Base-by-base conservation (phyloP, 2,113 vertebrate genomes). In the Meles meles region DNA sequence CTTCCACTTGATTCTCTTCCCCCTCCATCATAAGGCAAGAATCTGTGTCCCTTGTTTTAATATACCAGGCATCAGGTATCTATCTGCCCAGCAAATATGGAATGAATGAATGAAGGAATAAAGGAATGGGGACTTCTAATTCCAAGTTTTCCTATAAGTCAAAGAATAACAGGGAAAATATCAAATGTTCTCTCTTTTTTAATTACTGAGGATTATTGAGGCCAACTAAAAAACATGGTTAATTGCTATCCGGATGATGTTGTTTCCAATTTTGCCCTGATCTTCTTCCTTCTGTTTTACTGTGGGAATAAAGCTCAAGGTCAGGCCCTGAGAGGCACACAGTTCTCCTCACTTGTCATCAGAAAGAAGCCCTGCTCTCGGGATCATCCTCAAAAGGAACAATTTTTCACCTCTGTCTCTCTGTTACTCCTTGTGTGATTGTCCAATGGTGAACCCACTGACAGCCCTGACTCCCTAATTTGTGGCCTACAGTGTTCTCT, bases 151-250 rank as follows among this genome's bases (percentile, higher is more conserved):
- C 49, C 34, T 29, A 11, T 52, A 92, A 88, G 47, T 52, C 25
- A 95, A 4, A 86, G 39, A 79, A 84, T 12, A 93, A 89, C 7
- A 94, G 49, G 25, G 23, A 84, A 83, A 29, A 59, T 76, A 88
- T 93, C 17, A 94, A 61, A 59, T 80, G 21, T 93, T 59, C 42
- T 93, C 23, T 92, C 47, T 89, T 69, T 93, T 65, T 42, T 61
- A 72, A 81, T 89, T 80, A 90, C 74, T 47, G 9, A 87, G 55
- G 34, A 57, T 79, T 90, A 90, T 29, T 17, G 55, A 92, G 21
- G 25, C n/a, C 88, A 97, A 49, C 29, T 95, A 88, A 94, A 95
- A 27, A 88, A 76, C 8, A 67, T 86, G 29, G 88, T 93, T 96
- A 93, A 96, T 91, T 88, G 37, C 27, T 49, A 6, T 18, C 67